Base-by-base conservation (phyloP, 2,113 vertebrate species). In the Catharus minimus region DNA sequence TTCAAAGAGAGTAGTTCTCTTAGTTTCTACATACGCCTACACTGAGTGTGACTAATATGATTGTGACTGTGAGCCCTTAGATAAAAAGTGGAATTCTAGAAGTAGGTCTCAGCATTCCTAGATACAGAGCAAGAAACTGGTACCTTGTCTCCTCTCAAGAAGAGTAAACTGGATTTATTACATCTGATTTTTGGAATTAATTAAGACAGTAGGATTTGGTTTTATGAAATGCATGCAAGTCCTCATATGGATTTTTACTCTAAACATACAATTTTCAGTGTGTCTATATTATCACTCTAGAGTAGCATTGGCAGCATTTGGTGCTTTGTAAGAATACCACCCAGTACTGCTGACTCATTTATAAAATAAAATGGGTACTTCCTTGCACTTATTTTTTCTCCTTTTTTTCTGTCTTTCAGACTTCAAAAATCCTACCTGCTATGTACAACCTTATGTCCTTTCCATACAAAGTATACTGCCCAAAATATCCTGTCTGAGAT, bases 31-130 rank as follows among this genome's bases (percentile, higher is more conserved):
- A 32, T 44, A 58, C 21, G 1, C 89, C 92, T 84, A 84, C 81
- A 52, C 47, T 20, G 43, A 58, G 66, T 5, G 4, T 91, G 89
- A 92, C 77, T 95, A 83, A 86, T 71, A 28, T 56, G 72, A 72
- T 82, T 93, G 86, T 82, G 67, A 92, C 80, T 90, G 67, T 56
- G 61, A 86, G 43, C 81, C 26, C 52, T 77, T 74, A 83, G 90
- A 71, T 80, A 74, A 78, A 56, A 90, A 58, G 38, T 56, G 38
- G n/a, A 78, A 72, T 78, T 91, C 57, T 12, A 81, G 33, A 92
- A 65, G 32, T 56, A 62, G 22, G 46, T 89, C 17, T 83, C 2
- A 44, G 55, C 64, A 53, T 47, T 90, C 19, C 27, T 81, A 38
- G 66, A 61, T 85, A 26, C 10, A 30, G 23, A 88, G 19, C 50